Conservation (phyloP, 53 echinoderm and acorn worm species). For the Astropecten irregularis region DNA sequence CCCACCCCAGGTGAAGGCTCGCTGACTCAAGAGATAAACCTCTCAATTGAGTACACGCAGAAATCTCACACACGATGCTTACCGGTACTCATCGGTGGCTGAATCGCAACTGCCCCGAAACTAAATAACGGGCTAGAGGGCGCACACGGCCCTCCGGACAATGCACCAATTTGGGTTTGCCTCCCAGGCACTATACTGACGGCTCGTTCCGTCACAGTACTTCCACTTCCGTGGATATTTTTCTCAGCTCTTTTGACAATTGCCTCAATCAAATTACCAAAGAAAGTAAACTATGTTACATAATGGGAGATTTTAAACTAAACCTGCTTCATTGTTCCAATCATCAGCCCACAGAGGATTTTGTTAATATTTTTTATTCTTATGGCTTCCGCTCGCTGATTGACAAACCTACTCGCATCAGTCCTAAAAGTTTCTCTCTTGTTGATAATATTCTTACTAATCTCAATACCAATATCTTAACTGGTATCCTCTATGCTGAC, state of each 20-base stretch:
- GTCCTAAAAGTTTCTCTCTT: slow-evolving; percentile 9
- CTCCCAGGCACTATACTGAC: no score
- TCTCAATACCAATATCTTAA: background rate
- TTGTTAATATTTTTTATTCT: slow-evolving; percentile 36
- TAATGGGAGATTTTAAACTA: slow-evolving; percentile 58
- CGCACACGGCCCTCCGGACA: no score
- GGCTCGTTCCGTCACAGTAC: no score
- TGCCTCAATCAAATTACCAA: background rate
- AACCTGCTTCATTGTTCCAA: background rate
- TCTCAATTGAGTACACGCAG: no score
- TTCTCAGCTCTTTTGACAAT: slow-evolving; percentile 2
- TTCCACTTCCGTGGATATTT: background rate
- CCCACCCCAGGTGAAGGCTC: no score
- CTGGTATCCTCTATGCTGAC: background rate
- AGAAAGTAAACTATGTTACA: slow-evolving; percentile 14
- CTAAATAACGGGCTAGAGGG: no score
- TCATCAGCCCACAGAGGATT: slow-evolving; percentile 13
- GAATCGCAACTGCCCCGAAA: no score
- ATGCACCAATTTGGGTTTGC: no score
- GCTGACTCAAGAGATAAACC: no score
- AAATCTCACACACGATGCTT: no score
- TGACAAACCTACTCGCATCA: slow-evolving; percentile 53
- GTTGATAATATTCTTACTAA: slow-evolving; percentile 62
- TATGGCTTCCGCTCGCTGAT: slow-evolving; percentile 36
- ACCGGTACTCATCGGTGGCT: no score